Evolutionary conservation across 2,113 vertebrate genomes (phyloP).

Genomic region (Mustelus asterias): DNA sequence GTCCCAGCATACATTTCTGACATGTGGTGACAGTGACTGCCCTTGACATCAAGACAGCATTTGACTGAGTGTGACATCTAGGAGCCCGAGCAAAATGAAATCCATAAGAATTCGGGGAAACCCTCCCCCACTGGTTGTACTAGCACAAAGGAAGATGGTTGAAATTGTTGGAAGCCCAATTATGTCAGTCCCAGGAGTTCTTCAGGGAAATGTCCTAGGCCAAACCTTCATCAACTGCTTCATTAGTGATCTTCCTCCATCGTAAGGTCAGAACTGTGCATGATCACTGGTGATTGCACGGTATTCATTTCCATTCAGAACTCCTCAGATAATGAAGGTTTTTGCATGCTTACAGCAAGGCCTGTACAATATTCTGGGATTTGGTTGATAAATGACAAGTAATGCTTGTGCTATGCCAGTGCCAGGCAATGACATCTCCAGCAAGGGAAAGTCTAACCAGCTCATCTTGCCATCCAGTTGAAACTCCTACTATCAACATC

Average conservation of each 20-base stretch:
- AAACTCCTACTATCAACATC: too few relatives aligned
- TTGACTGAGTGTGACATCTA: not conserved
- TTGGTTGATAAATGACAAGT: not conserved
- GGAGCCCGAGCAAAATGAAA: not conserved
- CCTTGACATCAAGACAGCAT: not conserved
- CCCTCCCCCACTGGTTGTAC: not conserved
- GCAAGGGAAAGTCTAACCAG: not conserved
- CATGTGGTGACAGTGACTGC: not conserved
- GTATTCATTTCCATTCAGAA: not conserved
- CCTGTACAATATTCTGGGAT: not conserved
- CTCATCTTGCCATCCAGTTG: not conserved
- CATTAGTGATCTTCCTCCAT: not conserved
- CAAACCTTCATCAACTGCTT: not conserved
- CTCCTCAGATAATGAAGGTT: not conserved
- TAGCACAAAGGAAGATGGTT: not conserved
- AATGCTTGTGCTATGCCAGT: not conserved
- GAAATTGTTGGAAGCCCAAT: not conserved
- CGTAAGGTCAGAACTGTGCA: not conserved
- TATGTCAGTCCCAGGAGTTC: not conserved
- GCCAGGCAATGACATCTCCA: not conserved
- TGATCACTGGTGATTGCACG: not conserved
- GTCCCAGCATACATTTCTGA: not conserved
- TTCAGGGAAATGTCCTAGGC: not conserved
- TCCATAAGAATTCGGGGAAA: not conserved
- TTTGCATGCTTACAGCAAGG: not conserved